phyloP scores from a whole-genome alignment of 2,113 vertebrate genomes.

The Cyanoderma ruficeps region DNA sequence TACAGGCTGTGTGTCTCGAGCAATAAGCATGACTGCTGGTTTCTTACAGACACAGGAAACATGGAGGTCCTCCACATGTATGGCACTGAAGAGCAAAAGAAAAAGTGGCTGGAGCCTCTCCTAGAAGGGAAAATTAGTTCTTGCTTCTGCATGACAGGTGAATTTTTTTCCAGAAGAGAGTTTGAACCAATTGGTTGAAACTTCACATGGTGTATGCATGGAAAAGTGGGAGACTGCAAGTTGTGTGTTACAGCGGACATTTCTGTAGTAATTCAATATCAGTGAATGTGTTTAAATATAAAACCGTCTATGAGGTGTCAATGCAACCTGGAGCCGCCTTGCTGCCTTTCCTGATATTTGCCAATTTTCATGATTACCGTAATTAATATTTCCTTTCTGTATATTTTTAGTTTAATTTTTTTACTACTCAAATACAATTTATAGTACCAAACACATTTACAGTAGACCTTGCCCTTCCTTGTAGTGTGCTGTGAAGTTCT shows the following conservation, averaged over 20 bases:
- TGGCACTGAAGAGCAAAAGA: conserved; percentile 89
- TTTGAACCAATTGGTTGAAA: background rate
- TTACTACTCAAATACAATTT: background rate
- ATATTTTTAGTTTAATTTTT: background rate
- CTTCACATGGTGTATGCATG: background rate
- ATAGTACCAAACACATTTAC: background rate
- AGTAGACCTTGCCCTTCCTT: background rate
- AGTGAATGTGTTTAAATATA: background rate
- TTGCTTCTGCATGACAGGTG: conserved; percentile 97
- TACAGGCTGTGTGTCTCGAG: background rate
- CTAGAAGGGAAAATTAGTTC: conserved; percentile 87
- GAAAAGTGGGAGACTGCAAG: background rate
- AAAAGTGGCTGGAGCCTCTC: conserved; percentile 89
- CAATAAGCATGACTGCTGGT: background rate
- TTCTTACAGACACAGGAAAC: conserved; percentile 87
- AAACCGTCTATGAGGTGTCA: background rate
- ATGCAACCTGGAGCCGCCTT: background rate
- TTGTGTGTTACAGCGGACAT: background rate
- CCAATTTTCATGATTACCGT: background rate
- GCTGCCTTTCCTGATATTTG: background rate
- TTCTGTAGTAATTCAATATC: background rate
- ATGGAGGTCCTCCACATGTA: conserved; percentile 94
- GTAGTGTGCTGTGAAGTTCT: background rate
- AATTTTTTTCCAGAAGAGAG: background rate
- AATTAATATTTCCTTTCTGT: background rate